Evolutionary conservation across 2,113 vertebrate genomes (phyloP).

Genomic region (Vimba vimba): DNA sequence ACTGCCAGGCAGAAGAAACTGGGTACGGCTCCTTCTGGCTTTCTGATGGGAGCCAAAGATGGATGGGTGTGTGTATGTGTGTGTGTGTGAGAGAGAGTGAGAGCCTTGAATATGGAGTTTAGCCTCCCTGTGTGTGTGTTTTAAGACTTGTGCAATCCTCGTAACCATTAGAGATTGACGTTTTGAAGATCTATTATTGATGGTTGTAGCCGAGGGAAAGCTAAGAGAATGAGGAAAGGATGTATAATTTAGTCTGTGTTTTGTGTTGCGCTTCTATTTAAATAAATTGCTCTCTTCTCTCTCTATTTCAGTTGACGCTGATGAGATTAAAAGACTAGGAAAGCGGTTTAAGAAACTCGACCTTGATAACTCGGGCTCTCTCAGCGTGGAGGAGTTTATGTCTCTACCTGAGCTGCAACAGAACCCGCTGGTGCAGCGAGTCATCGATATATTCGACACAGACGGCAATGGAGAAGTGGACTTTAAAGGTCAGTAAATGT

Average conservation of each 20-base stretch:
- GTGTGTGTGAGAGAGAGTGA: background rate
- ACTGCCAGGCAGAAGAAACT: constrained; percentile 66
- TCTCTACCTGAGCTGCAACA: constrained; percentile 93
- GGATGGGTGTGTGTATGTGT: background rate
- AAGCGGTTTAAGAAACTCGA: constrained; percentile 97
- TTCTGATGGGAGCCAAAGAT: background rate
- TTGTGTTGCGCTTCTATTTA: background rate
- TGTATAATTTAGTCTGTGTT: constrained; percentile 1
- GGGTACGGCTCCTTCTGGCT: constrained; percentile 63
- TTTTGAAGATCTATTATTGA: constrained; percentile 8
- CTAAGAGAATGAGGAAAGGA: background rate
- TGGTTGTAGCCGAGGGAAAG: background rate
- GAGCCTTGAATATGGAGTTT: background rate
- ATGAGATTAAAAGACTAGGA: constrained; percentile 96
- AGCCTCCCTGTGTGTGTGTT: background rate
- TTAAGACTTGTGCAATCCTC: background rate
- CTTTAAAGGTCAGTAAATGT: constrained; percentile 85
- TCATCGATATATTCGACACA: constrained; percentile 97
- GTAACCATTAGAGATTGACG: background rate
- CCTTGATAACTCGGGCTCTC: constrained; percentile 94
- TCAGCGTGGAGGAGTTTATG: constrained; percentile 97
- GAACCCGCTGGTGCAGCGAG: constrained; percentile 93
- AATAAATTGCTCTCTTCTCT: background rate
- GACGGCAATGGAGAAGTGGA: constrained; percentile 97
- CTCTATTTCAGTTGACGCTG: constrained; percentile 86